These are phyloP conservation scores for Pseudotriccus pelzelni DNA, from an alignment of 2,797 vertebrate species.

Conservation along the genomic window DNA sequence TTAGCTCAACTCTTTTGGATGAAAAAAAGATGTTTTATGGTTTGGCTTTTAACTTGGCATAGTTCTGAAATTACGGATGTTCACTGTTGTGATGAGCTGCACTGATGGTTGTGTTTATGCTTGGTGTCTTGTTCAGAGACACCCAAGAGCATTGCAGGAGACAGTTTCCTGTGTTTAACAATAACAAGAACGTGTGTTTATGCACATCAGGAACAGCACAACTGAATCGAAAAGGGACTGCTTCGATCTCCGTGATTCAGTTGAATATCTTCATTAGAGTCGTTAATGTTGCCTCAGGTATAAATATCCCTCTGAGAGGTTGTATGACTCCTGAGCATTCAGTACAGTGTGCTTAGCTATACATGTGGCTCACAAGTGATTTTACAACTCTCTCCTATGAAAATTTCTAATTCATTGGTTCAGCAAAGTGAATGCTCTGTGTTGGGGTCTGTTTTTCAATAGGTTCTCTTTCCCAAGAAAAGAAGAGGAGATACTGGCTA, in stretches of 20 bases:
- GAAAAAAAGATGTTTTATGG: neutral
- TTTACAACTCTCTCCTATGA: neutral
- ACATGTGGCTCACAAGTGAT: neutral
- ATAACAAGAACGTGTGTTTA: fast-evolving
- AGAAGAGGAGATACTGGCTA: fast-evolving
- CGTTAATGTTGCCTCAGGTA: neutral
- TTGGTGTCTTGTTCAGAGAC: neutral
- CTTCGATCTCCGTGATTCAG: neutral
- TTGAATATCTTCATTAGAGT: neutral
- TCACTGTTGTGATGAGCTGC: neutral
- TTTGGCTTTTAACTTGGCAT: neutral
- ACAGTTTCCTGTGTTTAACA: neutral
- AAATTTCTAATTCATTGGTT: neutral
- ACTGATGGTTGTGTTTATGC: neutral
- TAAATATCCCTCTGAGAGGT: neutral
- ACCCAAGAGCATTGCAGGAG: neutral
- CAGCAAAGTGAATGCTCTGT: neutral
- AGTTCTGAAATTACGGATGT: neutral
- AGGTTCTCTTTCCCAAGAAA: neutral
- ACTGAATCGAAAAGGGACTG: neutral
- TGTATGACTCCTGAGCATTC: neutral
- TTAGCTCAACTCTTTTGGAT: neutral
- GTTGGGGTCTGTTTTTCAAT: neutral
- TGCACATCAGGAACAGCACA: neutral
- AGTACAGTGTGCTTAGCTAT: neutral